Percentiles rank a stretch among this genome's conserved stretches.
These are phyloP conservation scores for Chelonia mydas DNA, from an alignment of 2,797 vertebrate genomes.

Conservation along the genomic window DNA sequence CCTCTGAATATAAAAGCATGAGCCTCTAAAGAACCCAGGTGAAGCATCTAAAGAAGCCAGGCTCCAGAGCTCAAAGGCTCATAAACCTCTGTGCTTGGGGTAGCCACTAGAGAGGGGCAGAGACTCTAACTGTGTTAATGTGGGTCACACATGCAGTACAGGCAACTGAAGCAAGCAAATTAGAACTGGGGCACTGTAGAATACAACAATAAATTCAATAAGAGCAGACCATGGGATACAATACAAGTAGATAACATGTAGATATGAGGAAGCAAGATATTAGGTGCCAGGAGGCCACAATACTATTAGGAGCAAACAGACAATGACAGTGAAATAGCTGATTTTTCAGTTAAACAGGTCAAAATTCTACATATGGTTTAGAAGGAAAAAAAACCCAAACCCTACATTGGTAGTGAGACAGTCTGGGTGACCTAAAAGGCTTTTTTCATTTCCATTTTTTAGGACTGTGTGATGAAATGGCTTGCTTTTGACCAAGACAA, in stretches of 20 bases:
- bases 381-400: neutral
- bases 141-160: neutral
- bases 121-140: neutral
- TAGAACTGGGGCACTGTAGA: neutral
- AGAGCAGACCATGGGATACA: neutral
- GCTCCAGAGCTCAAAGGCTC: neutral
- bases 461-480: neutral
- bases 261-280: neutral
- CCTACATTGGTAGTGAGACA: neutral
- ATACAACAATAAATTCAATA: neutral
- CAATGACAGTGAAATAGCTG: neutral
- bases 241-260: neutral
- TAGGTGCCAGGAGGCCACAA: neutral
- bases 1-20: neutral
- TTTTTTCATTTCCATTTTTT: neutral
- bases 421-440: accelerated
- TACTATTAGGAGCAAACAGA: neutral
- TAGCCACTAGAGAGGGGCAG: neutral
- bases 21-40: neutral
- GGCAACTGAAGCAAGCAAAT: neutral
- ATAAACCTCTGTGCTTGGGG: neutral
- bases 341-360: neutral
- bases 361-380: neutral
- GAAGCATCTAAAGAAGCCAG: neutral
- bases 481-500: neutral